phyloP scores from a whole-genome alignment of 2,888 invertebrate species.

The Disparrhopalites patrizii region DNA sequence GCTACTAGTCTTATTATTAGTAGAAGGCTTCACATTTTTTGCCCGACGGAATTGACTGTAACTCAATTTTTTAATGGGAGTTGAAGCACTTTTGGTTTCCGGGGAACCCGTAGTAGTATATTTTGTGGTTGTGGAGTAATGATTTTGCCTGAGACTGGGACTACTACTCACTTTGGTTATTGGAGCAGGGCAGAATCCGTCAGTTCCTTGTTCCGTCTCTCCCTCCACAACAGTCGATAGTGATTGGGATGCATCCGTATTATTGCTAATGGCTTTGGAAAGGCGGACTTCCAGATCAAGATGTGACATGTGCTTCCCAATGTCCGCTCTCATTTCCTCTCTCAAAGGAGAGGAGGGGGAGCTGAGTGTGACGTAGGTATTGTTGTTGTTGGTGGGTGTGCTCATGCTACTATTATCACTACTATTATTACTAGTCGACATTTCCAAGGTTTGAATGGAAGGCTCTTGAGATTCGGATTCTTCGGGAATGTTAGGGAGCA shows the following conservation, averaged over 20 bases:
- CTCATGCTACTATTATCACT: not conserved
- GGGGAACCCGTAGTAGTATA: not conserved
- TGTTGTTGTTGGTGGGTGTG: too few relatives aligned
- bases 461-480: constrained; percentile 35
- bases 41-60: constrained; percentile 1
- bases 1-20: too few relatives aligned
- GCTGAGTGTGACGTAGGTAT: too few relatives aligned
- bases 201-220: too few relatives aligned
- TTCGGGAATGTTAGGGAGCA: constrained; percentile 45
- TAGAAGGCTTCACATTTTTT: too few relatives aligned
- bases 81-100: not conserved
- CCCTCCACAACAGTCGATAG: not conserved
- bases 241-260: not conserved
- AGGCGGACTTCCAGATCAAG: constrained; percentile 7
- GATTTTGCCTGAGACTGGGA: too few relatives aligned
- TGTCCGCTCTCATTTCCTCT: constrained; percentile 3
- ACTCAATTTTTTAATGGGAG: not conserved
- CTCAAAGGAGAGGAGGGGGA: not conserved
- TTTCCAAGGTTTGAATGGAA: not conserved
- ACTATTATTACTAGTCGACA: not conserved
- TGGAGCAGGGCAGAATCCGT: too few relatives aligned
- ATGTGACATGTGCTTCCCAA: constrained; percentile 8
- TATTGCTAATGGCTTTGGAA: not conserved
- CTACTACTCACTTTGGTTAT: too few relatives aligned
- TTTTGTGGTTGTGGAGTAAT: not conserved